These are phyloP conservation scores for Delichon dasypus DNA, from an alignment of 2,797 vertebrate genomes.

Conservation along the genomic window DNA sequence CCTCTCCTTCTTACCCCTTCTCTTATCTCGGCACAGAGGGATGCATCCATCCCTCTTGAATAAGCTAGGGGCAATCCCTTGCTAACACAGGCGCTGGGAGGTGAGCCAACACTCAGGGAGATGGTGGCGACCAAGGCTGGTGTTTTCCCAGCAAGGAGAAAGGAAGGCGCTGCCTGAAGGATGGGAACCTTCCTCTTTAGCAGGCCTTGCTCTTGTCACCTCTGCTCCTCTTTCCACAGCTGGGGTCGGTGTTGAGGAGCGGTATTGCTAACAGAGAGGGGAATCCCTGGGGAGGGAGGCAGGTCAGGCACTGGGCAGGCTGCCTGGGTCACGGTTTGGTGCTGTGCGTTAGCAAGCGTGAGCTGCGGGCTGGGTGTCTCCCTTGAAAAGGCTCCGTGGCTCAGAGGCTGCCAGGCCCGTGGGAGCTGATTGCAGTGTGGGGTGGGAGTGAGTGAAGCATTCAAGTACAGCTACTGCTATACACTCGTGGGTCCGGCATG, in stretches of 20 bases:
- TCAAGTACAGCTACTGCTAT: conserved; percentile 68
- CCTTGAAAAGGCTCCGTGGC: conserved; percentile 31
- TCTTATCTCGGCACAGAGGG: neutral
- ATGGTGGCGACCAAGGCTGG: neutral
- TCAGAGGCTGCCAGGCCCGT: conserved; percentile 33
- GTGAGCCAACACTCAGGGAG: neutral
- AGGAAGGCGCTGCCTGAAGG: neutral
- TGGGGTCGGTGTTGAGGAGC: neutral
- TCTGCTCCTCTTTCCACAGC: neutral
- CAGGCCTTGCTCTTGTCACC: neutral
- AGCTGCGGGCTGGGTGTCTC: conserved; percentile 29
- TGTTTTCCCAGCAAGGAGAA: neutral
- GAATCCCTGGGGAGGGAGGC: neutral
- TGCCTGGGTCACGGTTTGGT: conserved; percentile 21
- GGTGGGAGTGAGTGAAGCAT: conserved; percentile 72
- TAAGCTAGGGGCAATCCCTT: neutral
- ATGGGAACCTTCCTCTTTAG: neutral
- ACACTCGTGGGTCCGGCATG: conserved; percentile 64
- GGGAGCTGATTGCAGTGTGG: conserved; percentile 40
- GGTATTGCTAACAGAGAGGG: conserved; percentile 40
- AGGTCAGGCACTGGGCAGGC: conserved; percentile 28
- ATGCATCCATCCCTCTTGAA: neutral
- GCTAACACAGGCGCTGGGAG: neutral
- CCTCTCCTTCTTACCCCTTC: neutral
- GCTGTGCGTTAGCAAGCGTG: conserved; percentile 48